Conservation (phyloP, 2,797 vertebrate species). For the Hafferia zeledoni region DNA sequence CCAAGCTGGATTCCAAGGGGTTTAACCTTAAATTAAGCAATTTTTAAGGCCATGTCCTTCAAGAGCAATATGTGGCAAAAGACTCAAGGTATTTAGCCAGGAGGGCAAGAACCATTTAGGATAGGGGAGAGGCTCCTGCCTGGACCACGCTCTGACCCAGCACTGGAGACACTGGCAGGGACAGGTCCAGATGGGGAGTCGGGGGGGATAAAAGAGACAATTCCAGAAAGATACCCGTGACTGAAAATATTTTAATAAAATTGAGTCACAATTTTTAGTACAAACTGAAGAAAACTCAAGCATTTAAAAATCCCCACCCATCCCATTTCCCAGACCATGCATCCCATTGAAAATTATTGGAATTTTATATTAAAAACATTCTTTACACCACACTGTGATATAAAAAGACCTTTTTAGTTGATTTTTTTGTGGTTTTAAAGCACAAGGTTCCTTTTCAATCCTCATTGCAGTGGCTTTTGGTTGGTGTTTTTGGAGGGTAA, state of each 20-base stretch:
- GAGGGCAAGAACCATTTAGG: fast-evolving
- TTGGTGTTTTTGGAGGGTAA: background rate
- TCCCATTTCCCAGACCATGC: background rate
- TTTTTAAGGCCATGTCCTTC: background rate
- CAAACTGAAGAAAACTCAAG: background rate
- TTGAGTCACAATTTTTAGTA: background rate
- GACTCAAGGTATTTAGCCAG: fast-evolving
- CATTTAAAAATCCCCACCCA: background rate
- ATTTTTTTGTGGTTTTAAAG: background rate
- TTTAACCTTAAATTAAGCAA: background rate
- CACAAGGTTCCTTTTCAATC: background rate
- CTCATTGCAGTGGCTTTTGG: background rate
- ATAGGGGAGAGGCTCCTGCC: background rate
- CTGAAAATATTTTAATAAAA: conserved; percentile 50
- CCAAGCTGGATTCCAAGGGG: background rate
- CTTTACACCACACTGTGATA: background rate
- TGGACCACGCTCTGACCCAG: background rate
- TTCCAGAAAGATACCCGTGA: background rate
- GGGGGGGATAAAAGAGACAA: background rate
- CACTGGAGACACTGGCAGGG: no score
- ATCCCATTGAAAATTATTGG: background rate
- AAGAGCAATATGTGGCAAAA: fast-evolving
- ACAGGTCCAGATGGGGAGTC: background rate
- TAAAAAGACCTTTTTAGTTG: background rate
- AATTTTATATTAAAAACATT: background rate